These are phyloP conservation scores for Streptopelia turtur DNA, from an alignment of 2,797 vertebrate species.

Conservation along the genomic window DNA sequence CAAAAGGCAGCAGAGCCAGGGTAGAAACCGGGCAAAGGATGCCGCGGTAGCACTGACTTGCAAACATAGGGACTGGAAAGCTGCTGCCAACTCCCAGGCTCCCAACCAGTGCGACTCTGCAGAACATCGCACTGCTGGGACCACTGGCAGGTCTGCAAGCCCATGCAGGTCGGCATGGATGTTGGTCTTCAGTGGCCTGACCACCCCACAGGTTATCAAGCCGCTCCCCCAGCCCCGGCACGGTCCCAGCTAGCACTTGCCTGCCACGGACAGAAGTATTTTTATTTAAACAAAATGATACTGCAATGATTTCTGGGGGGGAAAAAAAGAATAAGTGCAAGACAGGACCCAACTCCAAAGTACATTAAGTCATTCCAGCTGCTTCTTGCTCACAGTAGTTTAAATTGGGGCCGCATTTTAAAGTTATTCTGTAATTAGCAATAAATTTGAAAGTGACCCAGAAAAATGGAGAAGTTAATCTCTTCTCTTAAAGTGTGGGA, in stretches of 20 bases:
- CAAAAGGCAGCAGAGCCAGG: neutral
- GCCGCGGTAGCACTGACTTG: rapidly evolving
- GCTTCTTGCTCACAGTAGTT: neutral
- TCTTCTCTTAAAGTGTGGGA: conserved; percentile 9
- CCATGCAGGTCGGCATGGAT: rapidly evolving
- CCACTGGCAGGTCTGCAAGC: neutral
- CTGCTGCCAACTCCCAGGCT: neutral
- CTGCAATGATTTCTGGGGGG: neutral
- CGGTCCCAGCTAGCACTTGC: neutral
- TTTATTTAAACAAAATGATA: neutral
- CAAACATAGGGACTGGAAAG: neutral
- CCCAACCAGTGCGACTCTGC: rapidly evolving
- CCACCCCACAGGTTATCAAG: neutral
- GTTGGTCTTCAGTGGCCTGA: neutral
- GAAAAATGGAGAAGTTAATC: conserved; percentile 54
- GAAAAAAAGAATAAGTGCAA: neutral
- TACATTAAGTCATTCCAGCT: conserved; percentile 44
- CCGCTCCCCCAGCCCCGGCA: neutral
- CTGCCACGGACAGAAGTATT: neutral
- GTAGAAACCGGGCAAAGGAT: neutral
- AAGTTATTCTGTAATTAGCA: conserved; percentile 52
- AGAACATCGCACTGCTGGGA: neutral
- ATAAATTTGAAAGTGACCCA: conserved; percentile 33
- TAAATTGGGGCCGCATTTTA: conserved; percentile 21
- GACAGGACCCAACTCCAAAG: neutral